These are phyloP conservation scores for Apus apus DNA, from an alignment of 2,113 vertebrate species.

Conservation along the genomic window DNA sequence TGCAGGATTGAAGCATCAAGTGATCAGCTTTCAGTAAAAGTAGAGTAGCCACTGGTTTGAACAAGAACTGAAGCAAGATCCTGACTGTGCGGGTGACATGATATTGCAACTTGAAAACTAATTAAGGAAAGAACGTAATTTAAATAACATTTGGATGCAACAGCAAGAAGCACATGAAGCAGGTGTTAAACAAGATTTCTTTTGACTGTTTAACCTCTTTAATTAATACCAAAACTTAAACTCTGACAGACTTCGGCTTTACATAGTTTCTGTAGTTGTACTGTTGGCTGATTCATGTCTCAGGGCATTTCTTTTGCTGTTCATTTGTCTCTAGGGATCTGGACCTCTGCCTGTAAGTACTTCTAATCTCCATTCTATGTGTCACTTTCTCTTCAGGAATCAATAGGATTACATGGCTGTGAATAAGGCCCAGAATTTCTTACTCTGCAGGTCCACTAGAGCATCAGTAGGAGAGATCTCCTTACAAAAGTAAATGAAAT, in stretches of 20 bases:
- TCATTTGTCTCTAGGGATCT: background rate
- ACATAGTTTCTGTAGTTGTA: background rate
- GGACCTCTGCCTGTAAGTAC: background rate
- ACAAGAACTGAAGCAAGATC: background rate
- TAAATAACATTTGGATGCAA: slow-evolving; percentile 7
- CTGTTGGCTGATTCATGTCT: background rate
- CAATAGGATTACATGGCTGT: background rate
- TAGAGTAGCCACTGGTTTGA: background rate
- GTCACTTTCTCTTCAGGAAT: background rate
- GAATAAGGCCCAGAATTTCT: background rate
- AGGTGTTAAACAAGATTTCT: slow-evolving; percentile 42
- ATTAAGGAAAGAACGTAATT: slow-evolving; percentile 20
- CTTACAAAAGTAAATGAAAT: background rate
- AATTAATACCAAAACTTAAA: background rate
- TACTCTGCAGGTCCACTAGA: background rate
- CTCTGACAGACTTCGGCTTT: background rate
- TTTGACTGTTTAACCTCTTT: slow-evolving; percentile 24
- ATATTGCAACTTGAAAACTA: slow-evolving; percentile 27
- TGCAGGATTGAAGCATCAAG: background rate
- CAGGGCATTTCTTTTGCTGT: background rate
- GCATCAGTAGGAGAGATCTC: background rate
- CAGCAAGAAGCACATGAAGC: slow-evolving; percentile 13
- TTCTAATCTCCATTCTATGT: background rate
- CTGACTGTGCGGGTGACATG: background rate
- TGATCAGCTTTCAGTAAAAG: background rate